phyloP scores from a whole-genome alignment of 2,888 invertebrate species.

The Aphodius granarius region DNA sequence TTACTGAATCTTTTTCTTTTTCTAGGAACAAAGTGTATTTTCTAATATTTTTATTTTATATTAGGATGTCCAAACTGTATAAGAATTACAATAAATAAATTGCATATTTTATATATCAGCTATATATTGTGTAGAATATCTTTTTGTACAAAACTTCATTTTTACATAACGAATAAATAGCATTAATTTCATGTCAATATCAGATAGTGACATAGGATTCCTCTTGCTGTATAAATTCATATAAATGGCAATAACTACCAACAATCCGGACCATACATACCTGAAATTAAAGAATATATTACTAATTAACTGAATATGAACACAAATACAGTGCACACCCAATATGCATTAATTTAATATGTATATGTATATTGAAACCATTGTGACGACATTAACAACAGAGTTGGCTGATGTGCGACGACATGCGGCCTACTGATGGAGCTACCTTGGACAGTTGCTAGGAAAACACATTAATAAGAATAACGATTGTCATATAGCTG shows the following conservation, averaged over 20 bases:
- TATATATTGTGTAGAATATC: conserved; percentile 24
- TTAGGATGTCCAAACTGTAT: not conserved
- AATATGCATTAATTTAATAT: too few relatives aligned
- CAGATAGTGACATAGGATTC: conserved; percentile 52
- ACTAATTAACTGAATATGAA: conserved; percentile 7
- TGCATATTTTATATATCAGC: conserved; percentile 21
- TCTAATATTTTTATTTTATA: not conserved
- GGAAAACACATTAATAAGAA: too few relatives aligned
- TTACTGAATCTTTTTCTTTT: not conserved
- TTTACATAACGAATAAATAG: conserved; percentile 55
- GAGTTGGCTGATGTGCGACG: too few relatives aligned
- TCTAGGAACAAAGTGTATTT: not conserved
- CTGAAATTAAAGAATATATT: conserved; percentile 57
- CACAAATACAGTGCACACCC: not conserved
- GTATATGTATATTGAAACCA: too few relatives aligned
- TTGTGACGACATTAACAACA: too few relatives aligned
- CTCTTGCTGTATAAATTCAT: conserved; percentile 89
- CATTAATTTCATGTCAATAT: conserved; percentile 45
- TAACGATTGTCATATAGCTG: too few relatives aligned
- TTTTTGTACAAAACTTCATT: conserved; percentile 25
- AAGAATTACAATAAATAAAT: not conserved
- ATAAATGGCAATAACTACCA: conserved; percentile 90
- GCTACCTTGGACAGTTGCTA: too few relatives aligned
- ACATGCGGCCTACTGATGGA: too few relatives aligned
- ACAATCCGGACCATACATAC: conserved; percentile 86